phyloP scores from a whole-genome alignment of 2,797 vertebrate species.

The Lophius americanus region DNA sequence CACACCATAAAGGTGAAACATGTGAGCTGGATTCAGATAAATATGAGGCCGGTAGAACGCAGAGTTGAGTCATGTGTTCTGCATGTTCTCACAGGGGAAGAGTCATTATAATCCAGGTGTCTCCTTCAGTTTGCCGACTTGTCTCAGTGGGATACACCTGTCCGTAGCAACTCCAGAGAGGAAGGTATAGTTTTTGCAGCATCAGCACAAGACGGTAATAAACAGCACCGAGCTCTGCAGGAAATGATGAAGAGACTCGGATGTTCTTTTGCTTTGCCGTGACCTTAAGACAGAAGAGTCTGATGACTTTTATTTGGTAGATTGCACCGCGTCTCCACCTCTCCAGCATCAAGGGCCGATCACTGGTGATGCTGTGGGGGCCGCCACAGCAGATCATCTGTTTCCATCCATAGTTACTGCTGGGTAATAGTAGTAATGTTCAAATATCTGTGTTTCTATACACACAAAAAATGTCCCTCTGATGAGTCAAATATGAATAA shows the following conservation, averaged over 20 bases:
- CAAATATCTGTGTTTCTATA: too few species aligned
- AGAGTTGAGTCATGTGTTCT: conserved; percentile 23
- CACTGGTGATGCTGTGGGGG: conserved; percentile 42
- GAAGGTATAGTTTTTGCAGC: conserved; percentile 20
- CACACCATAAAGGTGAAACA: not conserved
- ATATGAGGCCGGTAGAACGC: conserved; percentile 1
- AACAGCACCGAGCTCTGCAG: conserved; percentile 12
- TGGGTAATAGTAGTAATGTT: too few species aligned
- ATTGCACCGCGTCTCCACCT: conserved; percentile 41
- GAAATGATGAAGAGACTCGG: conserved; percentile 33
- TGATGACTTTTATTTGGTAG: conserved; percentile 62
- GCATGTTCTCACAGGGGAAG: conserved; percentile 14
- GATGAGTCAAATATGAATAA: too few species aligned
- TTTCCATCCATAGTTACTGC: not conserved
- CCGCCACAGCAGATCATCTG: too few species aligned
- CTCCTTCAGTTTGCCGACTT: conserved; percentile 29
- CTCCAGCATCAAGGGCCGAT: conserved; percentile 57
- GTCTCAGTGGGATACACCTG: conserved; percentile 39
- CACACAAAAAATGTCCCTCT: too few species aligned
- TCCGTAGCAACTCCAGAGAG: conserved; percentile 38
- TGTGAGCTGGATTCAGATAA: not conserved
- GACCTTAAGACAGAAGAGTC: conserved; percentile 52
- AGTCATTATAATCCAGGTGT: conserved; percentile 21
- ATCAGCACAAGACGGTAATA: conserved; percentile 6
- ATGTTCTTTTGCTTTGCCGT: conserved; percentile 30